Percentiles rank a stretch among this genome's conserved stretches.
Conservation (phyloP, 1,140 invertebrate genomes). For the Papilio aristodemus region DNA sequence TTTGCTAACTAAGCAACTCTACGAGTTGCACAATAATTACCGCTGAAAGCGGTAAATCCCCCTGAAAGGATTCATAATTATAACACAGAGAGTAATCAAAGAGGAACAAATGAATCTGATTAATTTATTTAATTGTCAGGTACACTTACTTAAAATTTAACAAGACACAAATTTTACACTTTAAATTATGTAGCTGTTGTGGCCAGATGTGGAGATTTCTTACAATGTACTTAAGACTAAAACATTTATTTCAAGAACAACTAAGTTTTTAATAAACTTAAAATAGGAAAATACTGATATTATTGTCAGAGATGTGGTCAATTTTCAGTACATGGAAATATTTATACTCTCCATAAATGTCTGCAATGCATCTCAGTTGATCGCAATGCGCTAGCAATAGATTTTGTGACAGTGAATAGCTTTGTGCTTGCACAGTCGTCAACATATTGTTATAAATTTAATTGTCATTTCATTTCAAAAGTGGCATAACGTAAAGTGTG, state of each 20-base stretch:
- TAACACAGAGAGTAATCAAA: conserved; percentile 1
- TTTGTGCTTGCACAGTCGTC: background rate
- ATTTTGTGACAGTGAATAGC: background rate
- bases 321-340: background rate
- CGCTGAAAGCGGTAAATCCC: conserved; percentile 6
- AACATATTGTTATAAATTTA: too few relatives aligned
- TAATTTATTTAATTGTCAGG: conserved; percentile 8
- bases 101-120: conserved; percentile 3
- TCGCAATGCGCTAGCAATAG: conserved; percentile 5
- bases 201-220: too few relatives aligned
- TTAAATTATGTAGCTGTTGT: too few relatives aligned
- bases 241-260: too few relatives aligned
- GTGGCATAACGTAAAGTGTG: too few relatives aligned
- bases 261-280: too few relatives aligned
- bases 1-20: background rate
- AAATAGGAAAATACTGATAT: too few relatives aligned
- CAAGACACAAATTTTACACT: background rate
- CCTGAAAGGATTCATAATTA: conserved; percentile 5
- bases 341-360: background rate
- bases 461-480: too few relatives aligned
- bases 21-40: background rate
- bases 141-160: background rate
- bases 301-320: background rate
- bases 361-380: background rate
- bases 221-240: too few relatives aligned